phyloP scores from a whole-genome alignment of 2,888 invertebrate species.

The Brenthis ino region DNA sequence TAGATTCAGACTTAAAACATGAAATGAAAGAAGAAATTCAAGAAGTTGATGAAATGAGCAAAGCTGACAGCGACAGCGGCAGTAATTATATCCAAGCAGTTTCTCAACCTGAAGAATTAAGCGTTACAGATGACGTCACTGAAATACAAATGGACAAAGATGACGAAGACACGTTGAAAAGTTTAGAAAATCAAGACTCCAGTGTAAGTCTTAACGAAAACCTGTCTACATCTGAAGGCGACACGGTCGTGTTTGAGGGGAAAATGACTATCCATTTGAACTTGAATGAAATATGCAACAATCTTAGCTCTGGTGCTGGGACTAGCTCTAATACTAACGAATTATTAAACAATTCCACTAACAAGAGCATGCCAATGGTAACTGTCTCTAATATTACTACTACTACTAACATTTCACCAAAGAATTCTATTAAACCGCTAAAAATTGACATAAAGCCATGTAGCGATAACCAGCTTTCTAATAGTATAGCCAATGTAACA shows the following conservation, averaged over 20 bases:
- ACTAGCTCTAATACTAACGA: constrained; percentile 61
- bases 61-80: constrained; percentile 68
- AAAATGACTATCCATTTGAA: constrained; percentile 81
- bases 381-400: constrained; percentile 82
- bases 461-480: constrained; percentile 49
- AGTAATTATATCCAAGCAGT: constrained; percentile 73
- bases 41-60: constrained; percentile 70
- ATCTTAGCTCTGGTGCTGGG: constrained; percentile 73
- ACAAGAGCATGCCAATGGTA: constrained; percentile 81
- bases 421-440: constrained; percentile 77
- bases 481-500: constrained; percentile 46
- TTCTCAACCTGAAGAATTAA: constrained; percentile 72
- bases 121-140: constrained; percentile 72
- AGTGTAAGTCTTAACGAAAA: constrained; percentile 82
- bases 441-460: constrained; percentile 53
- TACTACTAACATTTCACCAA: constrained; percentile 79
- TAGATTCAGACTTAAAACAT: constrained; percentile 51
- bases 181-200: constrained; percentile 79
- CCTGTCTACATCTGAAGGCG: constrained; percentile 73
- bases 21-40: constrained; percentile 67
- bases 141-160: constrained; percentile 79
- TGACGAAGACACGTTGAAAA: constrained; percentile 78
- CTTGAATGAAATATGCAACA: constrained; percentile 79
- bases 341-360: constrained; percentile 61
- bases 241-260: constrained; percentile 79